A percentile compares a stretch with the other conserved stretches of the same genome.
These are phyloP conservation scores for Noctua fimbriata DNA, from an alignment of 2,888 invertebrate species.

Conservation along the genomic window DNA sequence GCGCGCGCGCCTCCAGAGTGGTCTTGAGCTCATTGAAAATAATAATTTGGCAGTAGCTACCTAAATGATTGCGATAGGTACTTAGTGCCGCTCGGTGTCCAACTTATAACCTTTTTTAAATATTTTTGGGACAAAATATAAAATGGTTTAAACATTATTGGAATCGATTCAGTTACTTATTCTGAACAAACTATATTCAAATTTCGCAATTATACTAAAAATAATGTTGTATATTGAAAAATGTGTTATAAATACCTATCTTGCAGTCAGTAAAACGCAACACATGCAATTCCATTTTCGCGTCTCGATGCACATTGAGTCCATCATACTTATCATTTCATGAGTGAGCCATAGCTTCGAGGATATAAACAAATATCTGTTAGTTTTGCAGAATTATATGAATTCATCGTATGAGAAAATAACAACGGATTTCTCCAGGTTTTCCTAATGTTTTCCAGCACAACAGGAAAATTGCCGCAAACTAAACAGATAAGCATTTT, in stretches of 20 bases:
- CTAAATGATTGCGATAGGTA: no score
- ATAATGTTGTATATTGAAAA: no score
- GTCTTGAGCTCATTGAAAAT: no score
- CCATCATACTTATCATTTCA: conserved; percentile 1
- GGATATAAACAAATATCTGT: not conserved
- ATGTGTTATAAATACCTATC: not conserved
- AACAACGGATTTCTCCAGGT: not conserved
- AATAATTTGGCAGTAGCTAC: no score
- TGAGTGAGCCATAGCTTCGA: not conserved
- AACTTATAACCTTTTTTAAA: no score
- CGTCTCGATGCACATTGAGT: conserved; percentile 12
- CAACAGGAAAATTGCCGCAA: not conserved
- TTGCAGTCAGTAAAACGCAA: not conserved
- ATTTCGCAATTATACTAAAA: no score
- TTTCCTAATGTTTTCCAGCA: not conserved
- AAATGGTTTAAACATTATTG: no score
- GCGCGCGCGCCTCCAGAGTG: no score
- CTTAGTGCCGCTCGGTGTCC: no score
- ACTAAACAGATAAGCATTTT: not conserved
- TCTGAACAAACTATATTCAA: no score
- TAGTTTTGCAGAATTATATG: not conserved
- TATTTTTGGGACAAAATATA: no score
- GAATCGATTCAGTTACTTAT: no score
- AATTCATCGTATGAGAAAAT: not conserved
- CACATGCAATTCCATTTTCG: conserved; percentile 2